These are phyloP conservation scores for Drosophila sp. DNA, from an alignment of 1,140 invertebrate genomes.

Conservation along the genomic window DNA sequence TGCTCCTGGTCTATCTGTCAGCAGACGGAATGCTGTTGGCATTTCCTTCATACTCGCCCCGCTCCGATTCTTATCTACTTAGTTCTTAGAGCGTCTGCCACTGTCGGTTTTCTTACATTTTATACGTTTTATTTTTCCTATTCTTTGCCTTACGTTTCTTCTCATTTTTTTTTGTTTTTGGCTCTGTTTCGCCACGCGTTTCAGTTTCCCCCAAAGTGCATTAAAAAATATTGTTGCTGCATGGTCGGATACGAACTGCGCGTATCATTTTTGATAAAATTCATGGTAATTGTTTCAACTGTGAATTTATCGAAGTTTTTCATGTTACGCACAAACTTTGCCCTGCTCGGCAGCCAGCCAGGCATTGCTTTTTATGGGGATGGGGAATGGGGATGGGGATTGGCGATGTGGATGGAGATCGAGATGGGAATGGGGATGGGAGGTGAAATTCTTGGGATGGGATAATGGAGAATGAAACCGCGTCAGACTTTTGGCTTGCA, in stretches of 20 bases:
- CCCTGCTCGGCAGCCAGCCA: conserved; percentile 42
- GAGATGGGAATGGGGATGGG: not conserved
- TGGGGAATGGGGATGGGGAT: not conserved
- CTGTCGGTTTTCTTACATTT: conserved; percentile 53
- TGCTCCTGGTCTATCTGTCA: conserved; percentile 78
- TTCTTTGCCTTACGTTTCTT: not conserved
- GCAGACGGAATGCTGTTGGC: conserved; percentile 63
- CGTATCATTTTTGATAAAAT: conserved; percentile 84
- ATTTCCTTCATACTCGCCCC: conserved; percentile 49
- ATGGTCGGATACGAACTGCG: conserved; percentile 81
- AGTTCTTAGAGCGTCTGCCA: conserved; percentile 57
- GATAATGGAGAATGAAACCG: conserved; percentile 14
- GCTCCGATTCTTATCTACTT: conserved; percentile 70
- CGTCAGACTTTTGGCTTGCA: not conserved
- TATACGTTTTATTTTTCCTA: conserved; percentile 28
- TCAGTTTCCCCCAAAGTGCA: conserved; percentile 82
- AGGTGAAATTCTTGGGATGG: conserved; percentile 6
- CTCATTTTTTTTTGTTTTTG: conserved; percentile 1
- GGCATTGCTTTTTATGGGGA: conserved; percentile 22
- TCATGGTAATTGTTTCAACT: conserved; percentile 84
- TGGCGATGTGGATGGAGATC: not conserved
- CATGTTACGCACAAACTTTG: conserved; percentile 81
- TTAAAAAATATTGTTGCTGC: conserved; percentile 84
- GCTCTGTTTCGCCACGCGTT: conserved; percentile 48
- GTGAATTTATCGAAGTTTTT: conserved; percentile 83